Percentiles rank a stretch among this genome's conserved stretches.
These are phyloP conservation scores for Protosalanx chinensis DNA, from an alignment of 2,797 vertebrate genomes.

Conservation along the genomic window DNA sequence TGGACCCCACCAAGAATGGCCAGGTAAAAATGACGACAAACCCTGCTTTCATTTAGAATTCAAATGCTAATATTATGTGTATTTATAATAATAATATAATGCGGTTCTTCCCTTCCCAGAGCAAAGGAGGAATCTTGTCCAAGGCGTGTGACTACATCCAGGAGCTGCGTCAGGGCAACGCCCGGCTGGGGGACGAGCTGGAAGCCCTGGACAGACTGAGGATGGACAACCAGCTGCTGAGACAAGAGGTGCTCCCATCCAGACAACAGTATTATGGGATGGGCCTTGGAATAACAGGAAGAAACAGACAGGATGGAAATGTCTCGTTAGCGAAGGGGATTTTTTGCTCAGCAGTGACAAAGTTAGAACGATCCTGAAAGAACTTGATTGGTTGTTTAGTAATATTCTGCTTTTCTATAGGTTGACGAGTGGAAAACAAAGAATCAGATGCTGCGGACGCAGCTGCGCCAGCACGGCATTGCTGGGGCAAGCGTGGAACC, in stretches of 20 bases:
- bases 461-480: constrained; percentile 56
- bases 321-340: no score
- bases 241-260: constrained; percentile 78
- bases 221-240: constrained; percentile 87
- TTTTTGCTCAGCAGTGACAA: no score
- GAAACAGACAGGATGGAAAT: no score
- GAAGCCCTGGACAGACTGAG: constrained; percentile 82
- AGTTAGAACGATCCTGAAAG: no score
- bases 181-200: constrained; percentile 83
- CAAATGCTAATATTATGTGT: neutral
- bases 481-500: constrained; percentile 45
- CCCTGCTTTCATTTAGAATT: neutral
- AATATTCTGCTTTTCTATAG: constrained; percentile 25
- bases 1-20: constrained; percentile 89
- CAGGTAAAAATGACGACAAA: constrained; percentile 72
- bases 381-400: no score
- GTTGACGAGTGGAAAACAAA: constrained; percentile 63
- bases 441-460: constrained; percentile 54
- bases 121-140: constrained; percentile 93
- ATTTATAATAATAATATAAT: neutral
- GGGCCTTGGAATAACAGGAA: neutral
- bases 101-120: constrained; percentile 66
- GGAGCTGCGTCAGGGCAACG: constrained; percentile 88
- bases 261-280: neutral
- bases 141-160: constrained; percentile 97